Evolutionary conservation across 2,797 vertebrate genomes (phyloP).

Genomic region (Monodelphis domestica): DNA sequence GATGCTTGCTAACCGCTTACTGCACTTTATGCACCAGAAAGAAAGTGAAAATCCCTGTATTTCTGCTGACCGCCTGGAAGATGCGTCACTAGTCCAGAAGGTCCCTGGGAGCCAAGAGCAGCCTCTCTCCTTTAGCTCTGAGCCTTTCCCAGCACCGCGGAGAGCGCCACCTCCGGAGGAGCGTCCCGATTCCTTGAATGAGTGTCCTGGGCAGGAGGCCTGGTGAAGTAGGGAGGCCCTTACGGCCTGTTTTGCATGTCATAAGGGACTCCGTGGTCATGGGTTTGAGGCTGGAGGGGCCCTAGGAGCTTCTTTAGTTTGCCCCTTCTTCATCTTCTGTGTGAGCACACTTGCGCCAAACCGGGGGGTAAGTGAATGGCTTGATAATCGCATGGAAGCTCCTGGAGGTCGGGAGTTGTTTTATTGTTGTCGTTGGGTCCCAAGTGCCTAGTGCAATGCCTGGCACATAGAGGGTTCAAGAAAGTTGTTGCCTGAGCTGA

Average conservation of each 20-base stretch:
- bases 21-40: constrained; percentile 39
- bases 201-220: not conserved
- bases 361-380: too few relatives aligned
- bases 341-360: not conserved
- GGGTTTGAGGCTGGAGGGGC: not conserved
- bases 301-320: not conserved
- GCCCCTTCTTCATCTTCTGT: not conserved
- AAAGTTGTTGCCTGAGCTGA: not conserved
- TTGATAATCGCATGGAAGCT: not conserved
- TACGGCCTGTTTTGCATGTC: not conserved
- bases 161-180: not conserved
- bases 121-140: not conserved
- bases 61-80: constrained; percentile 50
- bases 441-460: not conserved
- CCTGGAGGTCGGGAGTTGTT: not conserved
- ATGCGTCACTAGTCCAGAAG: not conserved
- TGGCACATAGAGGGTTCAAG: not conserved
- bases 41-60: constrained; percentile 58
- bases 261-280: not conserved
- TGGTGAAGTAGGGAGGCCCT: not conserved
- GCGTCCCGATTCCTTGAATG: too few relatives aligned
- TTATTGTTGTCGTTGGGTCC: not conserved
- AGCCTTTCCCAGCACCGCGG: not conserved
- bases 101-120: not conserved
- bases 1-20: not conserved